A percentile compares a stretch with the other conserved stretches of the same genome.
Conservation (phyloP, 1,140 invertebrate genomes). For the Musca domestica region DNA sequence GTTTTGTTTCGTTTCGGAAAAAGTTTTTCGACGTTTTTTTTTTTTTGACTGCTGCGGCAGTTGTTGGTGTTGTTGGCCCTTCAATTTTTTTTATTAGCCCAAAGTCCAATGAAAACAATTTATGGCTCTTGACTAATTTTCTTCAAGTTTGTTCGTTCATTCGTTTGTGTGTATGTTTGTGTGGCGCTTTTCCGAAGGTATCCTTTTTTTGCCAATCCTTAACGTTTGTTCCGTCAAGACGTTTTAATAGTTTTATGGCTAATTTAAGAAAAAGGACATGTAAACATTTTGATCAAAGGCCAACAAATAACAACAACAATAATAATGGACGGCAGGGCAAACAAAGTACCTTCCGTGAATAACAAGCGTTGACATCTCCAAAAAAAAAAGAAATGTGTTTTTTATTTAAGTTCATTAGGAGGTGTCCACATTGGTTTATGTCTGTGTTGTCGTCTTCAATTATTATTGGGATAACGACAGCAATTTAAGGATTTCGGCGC, state of each 20-base stretch:
- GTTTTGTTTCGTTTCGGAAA: constrained; percentile 1
- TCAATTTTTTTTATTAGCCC: not conserved
- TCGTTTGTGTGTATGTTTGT: not conserved
- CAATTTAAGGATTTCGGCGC: too few relatives aligned
- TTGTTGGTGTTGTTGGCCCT: not conserved
- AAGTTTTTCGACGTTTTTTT: not conserved
- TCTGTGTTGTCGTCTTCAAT: too few relatives aligned
- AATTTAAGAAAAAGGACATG: constrained; percentile 20
- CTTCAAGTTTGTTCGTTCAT: constrained; percentile 1
- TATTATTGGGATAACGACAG: too few relatives aligned
- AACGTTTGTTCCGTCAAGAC: not conserved
- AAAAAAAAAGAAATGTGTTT: not conserved
- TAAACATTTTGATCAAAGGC: constrained; percentile 20
- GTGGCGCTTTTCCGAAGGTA: not conserved
- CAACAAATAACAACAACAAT: constrained; percentile 2
- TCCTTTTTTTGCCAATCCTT: not conserved
- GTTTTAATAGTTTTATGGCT: constrained; percentile 21
- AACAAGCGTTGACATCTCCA: constrained; percentile 4
- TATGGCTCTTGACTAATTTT: constrained; percentile 17
- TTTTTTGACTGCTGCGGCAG: not conserved
- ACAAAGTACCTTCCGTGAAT: constrained; percentile 1
- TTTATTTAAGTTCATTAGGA: not conserved
- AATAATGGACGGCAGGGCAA: not conserved
- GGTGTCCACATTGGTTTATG: too few relatives aligned
- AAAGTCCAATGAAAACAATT: constrained; percentile 16